Evolutionary conservation across 2,888 invertebrate species (phyloP), one percentile per base, ranked within the genome.

Genomic region (Thera obeliscata): DNA sequence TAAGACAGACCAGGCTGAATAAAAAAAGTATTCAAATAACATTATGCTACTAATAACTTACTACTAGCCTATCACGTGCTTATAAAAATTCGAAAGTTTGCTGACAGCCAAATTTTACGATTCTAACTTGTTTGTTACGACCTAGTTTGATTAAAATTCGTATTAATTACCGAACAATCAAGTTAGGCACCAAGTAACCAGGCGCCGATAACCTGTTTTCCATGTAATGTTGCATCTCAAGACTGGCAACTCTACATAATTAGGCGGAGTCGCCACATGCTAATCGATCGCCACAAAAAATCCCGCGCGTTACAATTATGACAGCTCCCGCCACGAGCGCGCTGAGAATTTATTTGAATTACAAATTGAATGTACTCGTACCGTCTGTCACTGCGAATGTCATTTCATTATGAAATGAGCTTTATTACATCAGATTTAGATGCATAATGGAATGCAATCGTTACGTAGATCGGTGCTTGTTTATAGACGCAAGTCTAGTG

Each of bases 281-380:
- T 82, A 81, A 86, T 83, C 79, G 78, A 78, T 76, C 74, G 71
- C 64, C 65, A 81, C 78, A 84, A 87, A 87, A 89, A 88, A 88
- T 85, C 85, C 85, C 83, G 76, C 85, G 82, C 86, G 86, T 83
- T 87, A 89, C 88, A 87, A 89, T 89, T 87, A 90, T 86, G 86
- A 88, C 87, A 85, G 84, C 79, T 41, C 75, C 67, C 52, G 66
- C 77, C 82, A 74, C 81, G 84, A 85, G 85, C 86, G 87, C 84
- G 85, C 82, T 72, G 81, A 83, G 83, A 87, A 90, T 90, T 88
- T 91, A 91, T 92, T 91, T 91, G 91, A 92, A 93, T 91, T 89
- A 89, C 92, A 91, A 92, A 91, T 91, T 86, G 87, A 86, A 89
- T 38, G 66, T 66, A 57, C 50, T 38, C 84, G 80, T 83, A 81